Conservation (phyloP, 2,797 vertebrate genomes). For the Gadopsis bispinosus region DNA sequence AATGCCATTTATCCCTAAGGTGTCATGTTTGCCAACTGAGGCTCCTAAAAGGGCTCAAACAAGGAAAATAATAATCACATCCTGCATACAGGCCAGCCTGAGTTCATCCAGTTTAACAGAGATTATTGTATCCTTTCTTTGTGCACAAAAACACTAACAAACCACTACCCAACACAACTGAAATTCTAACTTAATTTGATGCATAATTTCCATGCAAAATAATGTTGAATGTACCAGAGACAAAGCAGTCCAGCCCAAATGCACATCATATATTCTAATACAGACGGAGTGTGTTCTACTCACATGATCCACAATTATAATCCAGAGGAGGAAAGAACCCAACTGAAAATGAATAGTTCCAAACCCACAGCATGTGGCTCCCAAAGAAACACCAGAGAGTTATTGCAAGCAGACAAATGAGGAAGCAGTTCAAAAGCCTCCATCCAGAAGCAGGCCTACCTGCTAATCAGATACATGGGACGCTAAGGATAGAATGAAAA, state of each 20-base stretch:
- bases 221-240: constrained; percentile 20
- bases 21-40: constrained; percentile 40
- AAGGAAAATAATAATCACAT: constrained; percentile 58
- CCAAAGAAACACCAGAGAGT: constrained; percentile 33
- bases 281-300: constrained; percentile 63
- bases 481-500: constrained; percentile 93
- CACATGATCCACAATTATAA: constrained; percentile 65
- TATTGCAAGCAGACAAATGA: constrained; percentile 46
- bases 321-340: constrained; percentile 8
- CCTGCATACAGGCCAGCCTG: constrained; percentile 40
- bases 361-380: constrained; percentile 41
- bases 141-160: constrained; percentile 26
- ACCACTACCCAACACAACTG: neutral
- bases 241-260: neutral
- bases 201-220: neutral
- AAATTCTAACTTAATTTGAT: neutral
- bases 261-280: too few relatives aligned
- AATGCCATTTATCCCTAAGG: constrained; percentile 48
- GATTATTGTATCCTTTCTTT: constrained; percentile 41
- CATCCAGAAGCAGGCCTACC: constrained; percentile 64
- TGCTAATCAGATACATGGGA: constrained; percentile 86
- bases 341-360: constrained; percentile 36
- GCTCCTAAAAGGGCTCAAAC: constrained; percentile 40
- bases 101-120: constrained; percentile 51
- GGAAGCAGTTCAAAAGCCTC: constrained; percentile 67